phyloP scores from a whole-genome alignment of 2,113 vertebrate species.

The Engystomops pustulosus region DNA sequence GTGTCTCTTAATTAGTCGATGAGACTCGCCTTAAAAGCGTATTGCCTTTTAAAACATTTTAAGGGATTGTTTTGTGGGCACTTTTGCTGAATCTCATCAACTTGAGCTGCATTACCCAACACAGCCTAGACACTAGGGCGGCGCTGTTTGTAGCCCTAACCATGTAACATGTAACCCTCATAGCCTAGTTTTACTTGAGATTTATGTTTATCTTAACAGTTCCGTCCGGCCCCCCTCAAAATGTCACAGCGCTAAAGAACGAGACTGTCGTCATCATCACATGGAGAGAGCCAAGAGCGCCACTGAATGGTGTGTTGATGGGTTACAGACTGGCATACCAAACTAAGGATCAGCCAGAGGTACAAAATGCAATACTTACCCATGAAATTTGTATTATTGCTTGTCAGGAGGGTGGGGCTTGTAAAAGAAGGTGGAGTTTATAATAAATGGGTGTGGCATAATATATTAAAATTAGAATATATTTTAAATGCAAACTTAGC shows the following conservation, averaged over 20 bases:
- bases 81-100: neutral
- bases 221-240: conserved; percentile 78
- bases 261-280: conserved; percentile 76
- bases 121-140: neutral
- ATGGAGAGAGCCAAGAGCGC: conserved; percentile 77
- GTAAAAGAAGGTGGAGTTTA: no score
- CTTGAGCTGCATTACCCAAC: neutral
- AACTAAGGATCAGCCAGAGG: conserved; percentile 67
- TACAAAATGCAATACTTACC: conserved; percentile 35
- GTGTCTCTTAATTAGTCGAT: neutral
- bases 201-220: conserved; percentile 67
- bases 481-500: no score
- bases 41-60: neutral
- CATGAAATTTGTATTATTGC: no score
- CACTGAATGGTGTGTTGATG: conserved; percentile 78
- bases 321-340: conserved; percentile 85
- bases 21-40: neutral
- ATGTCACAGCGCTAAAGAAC: conserved; percentile 77
- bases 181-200: neutral
- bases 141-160: neutral
- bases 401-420: no score
- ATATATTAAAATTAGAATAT: no score
- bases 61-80: neutral
- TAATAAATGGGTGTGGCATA: no score
- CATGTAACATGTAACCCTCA: no score